Evolutionary conservation across 2,888 invertebrate species (phyloP), one percentile per base, ranked within the genome.

Genomic region (Melangyna quadrimaculata): DNA sequence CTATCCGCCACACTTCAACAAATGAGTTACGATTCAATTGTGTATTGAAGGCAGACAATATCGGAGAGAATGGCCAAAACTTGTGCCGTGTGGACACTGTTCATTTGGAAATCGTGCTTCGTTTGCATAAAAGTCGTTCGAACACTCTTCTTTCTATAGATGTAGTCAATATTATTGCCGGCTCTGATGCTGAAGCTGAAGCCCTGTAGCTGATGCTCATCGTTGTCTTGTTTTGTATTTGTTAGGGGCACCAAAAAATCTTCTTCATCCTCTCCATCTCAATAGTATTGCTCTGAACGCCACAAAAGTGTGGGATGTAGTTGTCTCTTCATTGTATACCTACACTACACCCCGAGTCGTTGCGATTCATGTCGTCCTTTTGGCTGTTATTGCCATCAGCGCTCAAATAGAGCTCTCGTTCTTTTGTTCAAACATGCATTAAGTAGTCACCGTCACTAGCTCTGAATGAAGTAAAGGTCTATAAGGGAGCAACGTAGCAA

Each of bases 391-490:
- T 65, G 53, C 72, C 67, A 67, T 51, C 67, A 59, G 61, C 45
- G 53, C 67, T 71, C 55, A 65, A 43, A 72, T 72, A 72, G 78
- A 69, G 77, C 78, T 83, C 70, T 75, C 37, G 67, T 63, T 86
- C 86, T 69, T 86, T 84, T 86, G 86, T 86, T 81, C 86, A 45
- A 81, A 86, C 86, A 81, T 81, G 80, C 81, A 86, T 86, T 86
- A 86, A 86, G 73, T 51, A 86, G 81, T 86, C 73, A 81, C 77
- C 86, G 81, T 71, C 79, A 79, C 48, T 27, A 57, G 45, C 59
- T 63, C 7, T 43, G 45, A 51, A 37, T n/a, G n/a, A n/a, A n/a
- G n/a, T n/a, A 43, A 65, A 43, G 63, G 74, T 53, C 53, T 29
- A 22, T 19, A 40, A 45, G 29, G 59, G 43, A 43, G 19, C 65